Evolutionary conservation across 2,113 vertebrate species (phyloP), one percentile per base, ranked within the genome.

Genomic region (Bagarius yarrelli): DNA sequence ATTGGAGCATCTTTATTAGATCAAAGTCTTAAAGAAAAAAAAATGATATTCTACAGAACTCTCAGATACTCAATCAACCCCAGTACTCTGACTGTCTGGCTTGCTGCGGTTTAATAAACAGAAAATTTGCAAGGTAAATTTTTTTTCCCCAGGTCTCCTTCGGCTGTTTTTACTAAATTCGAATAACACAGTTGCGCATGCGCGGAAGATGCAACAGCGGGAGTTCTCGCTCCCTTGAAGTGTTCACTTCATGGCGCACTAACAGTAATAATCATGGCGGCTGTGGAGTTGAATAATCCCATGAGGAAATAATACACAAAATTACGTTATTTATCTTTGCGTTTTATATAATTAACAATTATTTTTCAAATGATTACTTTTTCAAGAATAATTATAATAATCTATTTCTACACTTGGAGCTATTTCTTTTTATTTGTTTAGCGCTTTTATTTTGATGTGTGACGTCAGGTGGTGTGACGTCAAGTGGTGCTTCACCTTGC

Each of bases 1-100:
- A 32, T 90, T 91, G 91, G 87, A 91, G 86, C 96, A 96, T 93
- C 89, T 92, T 92, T 16, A 21, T 0, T 0, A 40, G 32, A 57
- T 8, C 8, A 23, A 5, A 55, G 15, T 2, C 25, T 18, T 27
- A 4, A n/a, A 32, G 27, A 27, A 32, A 32, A 32, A 1, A 13
- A 12, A 21, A 36, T 18, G 1, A 61, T 34, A 61, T 18, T 2
- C 30, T 30, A 4, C 59, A 3, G 15, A 11, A 4, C n/a, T 30
- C 14, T 1, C n/a, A n/a, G n/a, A n/a, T n/a, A n/a, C n/a, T n/a
- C n/a, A n/a, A n/a, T n/a, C n/a, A n/a, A n/a, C n/a, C n/a, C n/a
- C n/a, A n/a, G n/a, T n/a, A n/a, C n/a, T n/a, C n/a, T n/a, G n/a
- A n/a, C n/a, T n/a, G n/a, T 40, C 36, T 6, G 36, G 36, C 36